Base-by-base conservation (phyloP, 2,113 vertebrate genomes). In the Nansenia antarctica region DNA sequence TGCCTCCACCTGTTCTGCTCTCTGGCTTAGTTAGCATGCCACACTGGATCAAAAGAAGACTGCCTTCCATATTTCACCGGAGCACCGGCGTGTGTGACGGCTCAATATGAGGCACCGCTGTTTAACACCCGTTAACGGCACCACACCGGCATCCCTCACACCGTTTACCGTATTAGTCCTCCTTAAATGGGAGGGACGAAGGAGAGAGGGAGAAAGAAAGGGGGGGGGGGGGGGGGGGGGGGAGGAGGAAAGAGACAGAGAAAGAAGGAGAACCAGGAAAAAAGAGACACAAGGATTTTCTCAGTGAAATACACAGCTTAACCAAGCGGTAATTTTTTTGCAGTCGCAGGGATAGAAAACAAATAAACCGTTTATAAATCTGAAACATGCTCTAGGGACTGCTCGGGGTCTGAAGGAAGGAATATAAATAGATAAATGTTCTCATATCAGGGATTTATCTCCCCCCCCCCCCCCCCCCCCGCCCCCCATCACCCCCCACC, bases 381-480 rank as follows among this genome's bases (percentile, higher is more conserved):
- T 27, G n/a, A 55, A 2, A 27, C 53, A 26, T 11, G 20, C 53
- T 55, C 22, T 26, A 11, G 2, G n/a, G 53, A 11, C 8, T 9
- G 22, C 29, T 15, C 2, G 15, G 2, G n/a, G 53, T 24, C 8
- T 9, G 22, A 29, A 30, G 5, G 15, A 1, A 9, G 30, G n/a
- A 60, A 60, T 58, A 8, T 58, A 30, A n/a, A 58, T 58, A 42
- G 61, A 32, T 29, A 31, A 76, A 69, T 31, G 59, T 34, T 58
- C 9, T 3, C 49, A 49, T 65, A 70, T 73, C 62, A 59, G 34
- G 32, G 67, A 66, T 69, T 59, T 64, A 70, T 62, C 67, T 63
- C 54, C 30, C 24, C 53, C 24, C 26, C 53, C 27, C 22, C 27
- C 7, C 27, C 26, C 4, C 55, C 14, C 55, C 27, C 55, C n/a